phyloP scores from a whole-genome alignment of 2,888 invertebrate species.

The Prosapia bicincta region DNA sequence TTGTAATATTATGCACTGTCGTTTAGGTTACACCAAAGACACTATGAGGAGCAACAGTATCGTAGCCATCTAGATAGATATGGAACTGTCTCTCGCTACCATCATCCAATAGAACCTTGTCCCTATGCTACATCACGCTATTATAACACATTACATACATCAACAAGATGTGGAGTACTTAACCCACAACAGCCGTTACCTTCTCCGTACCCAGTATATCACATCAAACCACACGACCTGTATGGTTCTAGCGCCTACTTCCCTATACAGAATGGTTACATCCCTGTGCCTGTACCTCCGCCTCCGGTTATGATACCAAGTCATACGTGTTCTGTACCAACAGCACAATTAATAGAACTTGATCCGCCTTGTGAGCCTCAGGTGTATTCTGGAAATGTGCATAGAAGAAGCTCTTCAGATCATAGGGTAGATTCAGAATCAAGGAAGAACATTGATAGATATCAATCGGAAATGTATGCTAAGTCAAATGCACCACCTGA shows the following conservation, averaged over 20 bases:
- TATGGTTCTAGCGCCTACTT: constrained; percentile 33
- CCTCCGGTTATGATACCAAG: constrained; percentile 36
- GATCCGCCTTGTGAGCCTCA: constrained; percentile 45
- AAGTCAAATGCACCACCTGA: constrained; percentile 26
- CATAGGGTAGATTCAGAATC: constrained; percentile 21
- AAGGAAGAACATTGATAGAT: constrained; percentile 25
- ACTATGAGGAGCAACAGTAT: constrained; percentile 21
- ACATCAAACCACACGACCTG: constrained; percentile 35
- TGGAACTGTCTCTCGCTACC: constrained; percentile 21
- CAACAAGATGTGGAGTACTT: constrained; percentile 20
- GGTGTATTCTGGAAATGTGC: constrained; percentile 21
- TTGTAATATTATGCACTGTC: too few relatives aligned
- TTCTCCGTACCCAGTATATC: constrained; percentile 27
- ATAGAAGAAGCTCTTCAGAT: constrained; percentile 28
- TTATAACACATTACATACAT: constrained; percentile 17
- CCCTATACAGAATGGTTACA: constrained; percentile 28
- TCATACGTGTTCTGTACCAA: constrained; percentile 52
- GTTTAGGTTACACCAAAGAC: constrained; percentile 21
- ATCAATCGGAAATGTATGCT: constrained; percentile 21
- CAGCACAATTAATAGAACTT: constrained; percentile 64
- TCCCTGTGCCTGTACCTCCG: constrained; percentile 43
- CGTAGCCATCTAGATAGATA: constrained; percentile 23
- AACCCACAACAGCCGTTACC: constrained; percentile 32
- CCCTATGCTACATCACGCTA: constrained; percentile 18
- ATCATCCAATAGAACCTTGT: constrained; percentile 20